Evolutionary conservation across 2,888 invertebrate genomes (phyloP).

Genomic region (Drosophila aldrichi): DNA sequence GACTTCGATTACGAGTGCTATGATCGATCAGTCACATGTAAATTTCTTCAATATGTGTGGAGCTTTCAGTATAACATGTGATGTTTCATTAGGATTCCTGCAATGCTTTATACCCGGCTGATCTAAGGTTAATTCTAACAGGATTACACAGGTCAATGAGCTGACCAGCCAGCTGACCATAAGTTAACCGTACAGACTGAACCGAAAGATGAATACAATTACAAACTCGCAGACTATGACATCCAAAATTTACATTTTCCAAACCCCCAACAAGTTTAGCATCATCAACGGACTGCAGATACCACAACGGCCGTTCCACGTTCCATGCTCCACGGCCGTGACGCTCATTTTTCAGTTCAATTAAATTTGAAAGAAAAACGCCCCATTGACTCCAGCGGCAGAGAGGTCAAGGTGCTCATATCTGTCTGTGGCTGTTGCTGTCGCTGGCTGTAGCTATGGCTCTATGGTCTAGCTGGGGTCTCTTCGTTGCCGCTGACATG

Average conservation of each 20-base stretch:
- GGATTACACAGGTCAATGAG: slow-evolving; percentile 40
- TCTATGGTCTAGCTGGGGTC: slow-evolving; percentile 20
- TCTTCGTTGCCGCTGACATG: slow-evolving; percentile 27
- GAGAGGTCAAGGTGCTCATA: slow-evolving; percentile 70
- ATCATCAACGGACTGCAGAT: slow-evolving; percentile 29
- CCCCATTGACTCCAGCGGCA: slow-evolving; percentile 38
- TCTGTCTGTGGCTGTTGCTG: slow-evolving; percentile 17
- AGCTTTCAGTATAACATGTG: background rate
- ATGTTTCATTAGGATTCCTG: background rate
- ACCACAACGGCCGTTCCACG: slow-evolving; percentile 18
- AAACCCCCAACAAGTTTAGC: slow-evolving; percentile 37
- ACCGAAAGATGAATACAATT: slow-evolving; percentile 34
- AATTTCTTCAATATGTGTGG: background rate
- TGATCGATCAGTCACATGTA: slow-evolving; percentile 10
- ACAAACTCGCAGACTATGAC: slow-evolving; percentile 26
- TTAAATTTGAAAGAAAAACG: slow-evolving; percentile 60
- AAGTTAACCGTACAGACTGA: background rate
- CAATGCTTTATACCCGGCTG: background rate
- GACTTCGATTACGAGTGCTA: slow-evolving; percentile 28
- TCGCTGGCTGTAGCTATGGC: slow-evolving; percentile 10
- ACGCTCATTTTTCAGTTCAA: slow-evolving; percentile 61
- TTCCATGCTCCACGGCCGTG: slow-evolving; percentile 24
- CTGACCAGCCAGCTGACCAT: background rate
- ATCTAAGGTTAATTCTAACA: background rate
- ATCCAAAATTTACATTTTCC: slow-evolving; percentile 56